phyloP scores from a whole-genome alignment of 1,140 invertebrate genomes.

The Oryctes rhinoceros region DNA sequence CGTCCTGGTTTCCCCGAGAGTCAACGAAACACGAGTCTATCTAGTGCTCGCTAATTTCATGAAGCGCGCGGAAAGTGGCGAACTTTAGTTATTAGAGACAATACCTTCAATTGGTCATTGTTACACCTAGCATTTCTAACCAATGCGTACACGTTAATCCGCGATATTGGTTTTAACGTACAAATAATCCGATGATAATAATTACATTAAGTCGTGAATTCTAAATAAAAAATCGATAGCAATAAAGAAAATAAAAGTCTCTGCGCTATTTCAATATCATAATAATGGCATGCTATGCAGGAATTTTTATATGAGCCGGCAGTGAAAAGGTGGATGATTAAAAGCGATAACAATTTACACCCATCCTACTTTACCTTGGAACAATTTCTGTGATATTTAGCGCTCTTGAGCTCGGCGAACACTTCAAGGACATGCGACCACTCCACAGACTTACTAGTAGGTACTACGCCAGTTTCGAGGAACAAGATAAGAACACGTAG shows the following conservation, averaged over 20 bases:
- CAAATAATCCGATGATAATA: background rate
- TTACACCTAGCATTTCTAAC: background rate
- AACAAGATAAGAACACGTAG: background rate
- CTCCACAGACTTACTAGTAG: background rate
- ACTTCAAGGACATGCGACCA: constrained; percentile 9
- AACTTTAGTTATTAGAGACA: no score
- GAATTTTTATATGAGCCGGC: background rate
- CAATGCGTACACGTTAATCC: background rate
- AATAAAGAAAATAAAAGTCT: background rate
- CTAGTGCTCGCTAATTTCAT: no score
- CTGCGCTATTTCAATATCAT: background rate
- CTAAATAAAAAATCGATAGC: background rate
- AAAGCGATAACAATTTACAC: constrained; percentile 7
- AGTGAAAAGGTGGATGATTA: constrained; percentile 28
- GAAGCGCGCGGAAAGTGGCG: no score
- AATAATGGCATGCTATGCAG: background rate
- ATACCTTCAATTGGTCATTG: no score
- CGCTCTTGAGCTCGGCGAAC: constrained; percentile 8
- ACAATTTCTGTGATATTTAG: constrained; percentile 33
- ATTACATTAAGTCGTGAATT: constrained; percentile 22
- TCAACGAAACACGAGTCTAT: no score
- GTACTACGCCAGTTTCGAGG: background rate
- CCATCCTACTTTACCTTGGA: constrained; percentile 33
- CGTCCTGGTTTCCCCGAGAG: no score
- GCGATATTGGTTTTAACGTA: background rate